These are phyloP conservation scores for Pollimyrus isidori DNA, from an alignment of 2,113 vertebrate genomes.

Conservation along the genomic window DNA sequence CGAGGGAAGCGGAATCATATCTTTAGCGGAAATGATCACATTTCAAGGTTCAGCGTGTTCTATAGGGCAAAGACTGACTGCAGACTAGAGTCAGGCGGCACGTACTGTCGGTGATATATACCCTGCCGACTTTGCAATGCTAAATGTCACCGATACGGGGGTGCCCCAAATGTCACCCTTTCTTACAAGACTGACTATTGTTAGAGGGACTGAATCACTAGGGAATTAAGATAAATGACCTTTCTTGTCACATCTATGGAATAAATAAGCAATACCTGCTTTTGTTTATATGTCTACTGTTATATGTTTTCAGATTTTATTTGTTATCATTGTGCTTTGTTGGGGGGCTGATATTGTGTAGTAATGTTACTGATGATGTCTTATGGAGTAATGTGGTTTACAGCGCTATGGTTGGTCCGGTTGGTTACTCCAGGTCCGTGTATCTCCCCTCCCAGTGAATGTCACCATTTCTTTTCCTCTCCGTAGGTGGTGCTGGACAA, in stretches of 20 bases:
- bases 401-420: neutral
- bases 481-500: constrained; percentile 90
- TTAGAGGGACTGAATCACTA: neutral
- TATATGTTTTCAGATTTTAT: neutral
- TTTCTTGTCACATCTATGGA: neutral
- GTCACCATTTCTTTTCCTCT: neutral
- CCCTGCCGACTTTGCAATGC: neutral
- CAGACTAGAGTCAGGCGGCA: neutral
- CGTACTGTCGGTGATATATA: neutral
- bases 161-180: neutral
- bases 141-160: neutral
- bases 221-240: neutral
- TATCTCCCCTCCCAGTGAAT: neutral
- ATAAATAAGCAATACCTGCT: neutral
- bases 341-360: neutral
- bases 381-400: neutral
- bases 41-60: neutral
- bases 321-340: neutral
- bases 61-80: neutral
- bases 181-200: neutral
- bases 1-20: neutral
- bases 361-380: neutral
- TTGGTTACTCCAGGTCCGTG: neutral
- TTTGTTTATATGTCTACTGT: neutral
- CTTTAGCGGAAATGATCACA: neutral